Percentiles rank a stretch among this genome's conserved stretches.
phyloP scores from a whole-genome alignment of 2,888 invertebrate genomes.

The Gonocerus acuteangulatus region DNA sequence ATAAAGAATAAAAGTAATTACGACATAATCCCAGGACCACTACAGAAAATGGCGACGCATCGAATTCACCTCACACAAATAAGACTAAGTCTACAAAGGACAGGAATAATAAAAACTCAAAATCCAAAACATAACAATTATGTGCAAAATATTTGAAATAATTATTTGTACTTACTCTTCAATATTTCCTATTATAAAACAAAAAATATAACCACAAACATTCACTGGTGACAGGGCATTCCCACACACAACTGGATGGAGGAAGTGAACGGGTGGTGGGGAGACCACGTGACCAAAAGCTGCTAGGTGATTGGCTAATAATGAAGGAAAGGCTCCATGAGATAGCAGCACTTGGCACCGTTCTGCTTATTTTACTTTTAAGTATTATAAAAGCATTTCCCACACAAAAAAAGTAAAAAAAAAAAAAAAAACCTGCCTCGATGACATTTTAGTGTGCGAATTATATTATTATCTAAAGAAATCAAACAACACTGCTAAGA shows the following conservation, averaged over 20 bases:
- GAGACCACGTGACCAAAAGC: constrained; percentile 32
- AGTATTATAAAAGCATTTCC: too few relatives aligned
- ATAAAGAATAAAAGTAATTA: constrained; percentile 14
- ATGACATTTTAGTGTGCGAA: too few relatives aligned
- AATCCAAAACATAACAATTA: not conserved
- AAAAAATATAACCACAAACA: constrained; percentile 35
- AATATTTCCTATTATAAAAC: constrained; percentile 27
- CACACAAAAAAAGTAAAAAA: too few relatives aligned
- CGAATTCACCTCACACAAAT: constrained; percentile 11
- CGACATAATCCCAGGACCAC: constrained; percentile 28
- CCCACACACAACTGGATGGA: constrained; percentile 35
- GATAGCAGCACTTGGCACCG: constrained; percentile 26
- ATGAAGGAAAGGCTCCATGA: constrained; percentile 8
- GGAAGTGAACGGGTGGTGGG: constrained; percentile 8
- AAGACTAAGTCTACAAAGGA: too few relatives aligned
- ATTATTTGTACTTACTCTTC: constrained; percentile 28
- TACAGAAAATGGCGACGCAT: constrained; percentile 33
- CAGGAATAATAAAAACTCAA: not conserved
- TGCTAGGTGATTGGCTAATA: constrained; percentile 27
- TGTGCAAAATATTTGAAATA: not conserved
- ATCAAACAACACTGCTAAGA: too few relatives aligned
- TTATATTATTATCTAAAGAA: too few relatives aligned
- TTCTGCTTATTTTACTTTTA: not conserved
- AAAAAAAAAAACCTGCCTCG: too few relatives aligned
- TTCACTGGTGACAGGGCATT: constrained; percentile 39